These are phyloP conservation scores for Furnarius figulus DNA, from an alignment of 2,113 vertebrate genomes.

Conservation along the genomic window DNA sequence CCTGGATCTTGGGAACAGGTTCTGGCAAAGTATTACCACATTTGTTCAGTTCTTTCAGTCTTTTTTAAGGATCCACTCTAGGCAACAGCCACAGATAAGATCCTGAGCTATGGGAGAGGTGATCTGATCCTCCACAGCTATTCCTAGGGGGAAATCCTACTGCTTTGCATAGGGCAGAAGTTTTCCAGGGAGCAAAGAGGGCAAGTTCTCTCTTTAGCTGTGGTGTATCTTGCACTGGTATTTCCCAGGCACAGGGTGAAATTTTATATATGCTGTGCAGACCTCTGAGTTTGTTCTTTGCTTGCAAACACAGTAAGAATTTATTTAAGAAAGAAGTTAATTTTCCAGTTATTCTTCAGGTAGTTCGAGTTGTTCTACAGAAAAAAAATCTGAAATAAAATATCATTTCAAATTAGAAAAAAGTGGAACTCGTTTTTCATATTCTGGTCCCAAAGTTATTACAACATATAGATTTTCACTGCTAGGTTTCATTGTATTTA, in stretches of 20 bases:
- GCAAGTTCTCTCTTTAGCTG: neutral
- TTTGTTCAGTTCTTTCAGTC: neutral
- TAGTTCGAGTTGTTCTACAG: neutral
- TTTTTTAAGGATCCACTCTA: neutral
- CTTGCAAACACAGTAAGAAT: neutral
- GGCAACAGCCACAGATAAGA: neutral
- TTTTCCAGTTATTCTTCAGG: neutral
- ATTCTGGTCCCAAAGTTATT: fast-evolving
- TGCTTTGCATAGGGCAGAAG: neutral
- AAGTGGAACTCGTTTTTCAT: fast-evolving
- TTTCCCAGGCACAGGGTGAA: neutral
- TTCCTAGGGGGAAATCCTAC: neutral
- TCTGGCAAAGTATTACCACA: neutral
- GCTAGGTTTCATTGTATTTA: neutral
- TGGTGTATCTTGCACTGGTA: neutral
- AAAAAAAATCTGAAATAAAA: neutral
- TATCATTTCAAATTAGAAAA: neutral
- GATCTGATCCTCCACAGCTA: neutral
- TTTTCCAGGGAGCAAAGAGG: neutral
- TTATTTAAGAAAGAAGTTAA: neutral
- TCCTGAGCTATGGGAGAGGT: neutral
- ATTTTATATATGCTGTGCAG: neutral
- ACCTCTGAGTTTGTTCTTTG: neutral
- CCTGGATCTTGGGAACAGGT: neutral
- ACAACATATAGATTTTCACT: neutral